Conservation (phyloP, 2,888 invertebrate species). For the Allolobophora icterica region DNA sequence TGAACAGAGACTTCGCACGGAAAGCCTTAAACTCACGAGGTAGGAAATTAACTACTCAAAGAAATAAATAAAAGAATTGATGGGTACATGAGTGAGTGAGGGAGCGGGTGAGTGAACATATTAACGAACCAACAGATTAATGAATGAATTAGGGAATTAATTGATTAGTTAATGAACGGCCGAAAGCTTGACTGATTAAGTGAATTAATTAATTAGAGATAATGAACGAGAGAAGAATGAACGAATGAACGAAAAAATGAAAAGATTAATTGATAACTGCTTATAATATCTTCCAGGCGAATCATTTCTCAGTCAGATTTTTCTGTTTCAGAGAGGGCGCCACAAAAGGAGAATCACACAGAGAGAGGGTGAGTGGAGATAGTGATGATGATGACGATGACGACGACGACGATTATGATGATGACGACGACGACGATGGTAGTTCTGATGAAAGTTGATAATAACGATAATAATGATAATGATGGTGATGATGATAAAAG, state of each 20-base stretch:
- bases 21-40: neutral
- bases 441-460: neutral
- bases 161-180: no score
- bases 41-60: neutral
- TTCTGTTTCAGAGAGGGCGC: neutral
- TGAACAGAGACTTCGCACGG: neutral
- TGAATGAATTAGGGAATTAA: no score
- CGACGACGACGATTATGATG: neutral
- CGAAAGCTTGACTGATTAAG: no score
- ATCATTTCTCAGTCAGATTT: neutral
- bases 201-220: no score
- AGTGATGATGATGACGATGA: neutral
- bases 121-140: no score
- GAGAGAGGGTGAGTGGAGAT: neutral
- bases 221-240: no score
- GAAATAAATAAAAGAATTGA: neutral
- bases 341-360: neutral
- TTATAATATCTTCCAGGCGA: no score
- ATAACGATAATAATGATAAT: neutral
- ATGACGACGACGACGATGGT: no score
- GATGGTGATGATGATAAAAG: neutral
- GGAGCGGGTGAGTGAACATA: neutral
- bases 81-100: neutral
- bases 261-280: no score
- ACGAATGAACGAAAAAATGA: no score